phyloP scores from a whole-genome alignment of 1,140 invertebrate species.

The Drosophila asahinai region DNA sequence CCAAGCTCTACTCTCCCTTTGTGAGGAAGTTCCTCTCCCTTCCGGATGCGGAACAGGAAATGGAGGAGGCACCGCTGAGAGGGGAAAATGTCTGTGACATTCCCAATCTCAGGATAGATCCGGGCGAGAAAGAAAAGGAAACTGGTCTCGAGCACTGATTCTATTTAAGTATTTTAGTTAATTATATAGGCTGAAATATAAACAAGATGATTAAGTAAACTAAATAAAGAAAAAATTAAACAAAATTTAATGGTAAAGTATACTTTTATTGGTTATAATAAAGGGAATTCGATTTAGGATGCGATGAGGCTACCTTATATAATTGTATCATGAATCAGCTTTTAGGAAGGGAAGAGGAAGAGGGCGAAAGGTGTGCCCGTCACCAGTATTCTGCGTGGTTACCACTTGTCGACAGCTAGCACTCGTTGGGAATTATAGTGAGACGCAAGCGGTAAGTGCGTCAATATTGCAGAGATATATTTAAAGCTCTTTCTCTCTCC shows the following conservation, averaged over 20 bases:
- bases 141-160: slow-evolving; percentile 21
- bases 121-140: slow-evolving; percentile 8
- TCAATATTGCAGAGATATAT: too few species aligned
- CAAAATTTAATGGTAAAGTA: not conserved
- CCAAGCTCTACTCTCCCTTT: slow-evolving; percentile 65
- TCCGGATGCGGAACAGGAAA: slow-evolving; percentile 17
- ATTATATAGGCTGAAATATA: slow-evolving; percentile 6
- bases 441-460: too few species aligned
- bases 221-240: not conserved
- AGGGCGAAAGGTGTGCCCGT: too few species aligned
- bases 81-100: not conserved
- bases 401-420: too few species aligned
- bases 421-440: too few species aligned
- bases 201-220: not conserved
- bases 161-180: not conserved
- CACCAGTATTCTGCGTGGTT: too few species aligned
- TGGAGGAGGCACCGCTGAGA: slow-evolving; percentile 64
- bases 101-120: slow-evolving; percentile 26
- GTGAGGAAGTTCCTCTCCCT: slow-evolving; percentile 55
- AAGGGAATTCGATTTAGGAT: too few species aligned
- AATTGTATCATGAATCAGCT: too few species aligned
- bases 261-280: not conserved
- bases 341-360: too few species aligned
- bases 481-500: too few species aligned
- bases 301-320: too few species aligned